Conservation (phyloP, 2,113 vertebrate species). For the Chloropsis hardwickii region DNA sequence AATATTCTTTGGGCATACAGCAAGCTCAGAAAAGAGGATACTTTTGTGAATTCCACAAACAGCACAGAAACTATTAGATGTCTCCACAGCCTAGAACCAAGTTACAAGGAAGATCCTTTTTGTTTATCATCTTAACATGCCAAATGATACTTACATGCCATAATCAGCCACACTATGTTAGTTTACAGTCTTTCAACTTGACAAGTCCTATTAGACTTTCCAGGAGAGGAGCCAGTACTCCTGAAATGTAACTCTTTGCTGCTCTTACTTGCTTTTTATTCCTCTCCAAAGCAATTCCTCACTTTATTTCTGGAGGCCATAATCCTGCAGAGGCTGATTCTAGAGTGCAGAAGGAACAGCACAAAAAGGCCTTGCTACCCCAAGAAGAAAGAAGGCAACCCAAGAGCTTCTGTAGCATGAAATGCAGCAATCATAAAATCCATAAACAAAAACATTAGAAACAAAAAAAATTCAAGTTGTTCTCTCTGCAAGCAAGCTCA, state of each 20-base stretch:
- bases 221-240: background rate
- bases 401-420: background rate
- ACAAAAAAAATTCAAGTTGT: background rate
- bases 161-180: rapidly evolving
- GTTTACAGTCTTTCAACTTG: background rate
- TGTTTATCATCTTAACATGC: background rate
- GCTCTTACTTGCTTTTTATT: background rate
- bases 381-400: background rate
- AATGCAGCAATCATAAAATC: background rate
- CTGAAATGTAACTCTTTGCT: background rate
- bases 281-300: background rate
- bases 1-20: background rate
- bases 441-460: background rate
- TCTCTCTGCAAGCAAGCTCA: background rate
- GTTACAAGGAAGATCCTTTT: background rate
- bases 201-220: background rate
- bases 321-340: background rate
- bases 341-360: background rate
- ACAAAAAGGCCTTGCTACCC: background rate
- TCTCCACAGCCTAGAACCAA: background rate
- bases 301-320: background rate
- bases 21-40: background rate
- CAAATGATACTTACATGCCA: background rate
- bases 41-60: background rate
- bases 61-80: background rate